Percentiles rank a stretch among this genome's conserved stretches.
phyloP scores from a whole-genome alignment of 2,888 invertebrate genomes.

The Platycnemis pennipes region DNA sequence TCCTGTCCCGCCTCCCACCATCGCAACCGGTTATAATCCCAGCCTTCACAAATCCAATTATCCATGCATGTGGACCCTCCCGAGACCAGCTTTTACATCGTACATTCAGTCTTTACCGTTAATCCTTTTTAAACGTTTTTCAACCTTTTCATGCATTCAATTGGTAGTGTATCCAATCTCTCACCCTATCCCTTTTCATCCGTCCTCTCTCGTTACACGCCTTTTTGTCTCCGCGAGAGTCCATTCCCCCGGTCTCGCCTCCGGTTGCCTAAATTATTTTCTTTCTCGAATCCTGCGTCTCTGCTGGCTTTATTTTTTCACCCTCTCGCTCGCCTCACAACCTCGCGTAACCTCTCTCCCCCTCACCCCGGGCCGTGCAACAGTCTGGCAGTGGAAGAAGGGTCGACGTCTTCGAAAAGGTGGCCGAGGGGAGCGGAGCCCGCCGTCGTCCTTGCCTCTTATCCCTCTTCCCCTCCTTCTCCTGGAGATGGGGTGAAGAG shows the following conservation, averaged over 20 bases:
- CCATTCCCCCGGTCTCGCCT: neutral
- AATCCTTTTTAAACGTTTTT: neutral
- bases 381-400: neutral
- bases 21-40: neutral
- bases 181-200: neutral
- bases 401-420: constrained; percentile 13
- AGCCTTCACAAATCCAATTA: neutral
- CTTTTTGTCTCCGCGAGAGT: neutral
- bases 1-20: neutral
- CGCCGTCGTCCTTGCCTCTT: neutral
- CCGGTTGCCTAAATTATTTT: neutral
- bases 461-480: neutral
- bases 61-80: neutral
- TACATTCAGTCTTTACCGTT: too few species aligned
- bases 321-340: neutral
- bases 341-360: neutral
- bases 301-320: neutral
- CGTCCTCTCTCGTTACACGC: neutral
- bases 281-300: neutral
- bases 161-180: neutral
- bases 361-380: neutral
- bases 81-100: neutral
- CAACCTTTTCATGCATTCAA: neutral
- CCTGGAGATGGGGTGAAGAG: neutral
- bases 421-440: neutral